These are phyloP conservation scores for Pseudorasbora parva DNA, from an alignment of 2,113 vertebrate genomes.

Conservation along the genomic window DNA sequence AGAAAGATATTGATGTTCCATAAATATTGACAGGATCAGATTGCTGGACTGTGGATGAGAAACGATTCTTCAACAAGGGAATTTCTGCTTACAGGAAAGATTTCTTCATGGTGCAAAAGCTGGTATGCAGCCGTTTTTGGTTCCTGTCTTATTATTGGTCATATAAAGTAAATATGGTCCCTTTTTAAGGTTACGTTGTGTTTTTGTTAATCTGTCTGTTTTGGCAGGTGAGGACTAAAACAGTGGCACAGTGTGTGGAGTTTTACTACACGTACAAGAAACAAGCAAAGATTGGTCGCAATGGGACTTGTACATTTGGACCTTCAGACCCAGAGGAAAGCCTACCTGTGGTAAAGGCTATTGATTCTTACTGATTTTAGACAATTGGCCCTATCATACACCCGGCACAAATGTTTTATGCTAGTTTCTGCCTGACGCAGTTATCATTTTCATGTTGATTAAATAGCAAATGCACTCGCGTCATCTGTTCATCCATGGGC, in stretches of 20 bases:
- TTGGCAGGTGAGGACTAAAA: conserved; percentile 91
- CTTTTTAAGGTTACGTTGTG: not conserved
- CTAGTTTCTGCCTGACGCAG: no score
- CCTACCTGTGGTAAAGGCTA: conserved; percentile 77
- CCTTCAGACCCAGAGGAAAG: conserved; percentile 79
- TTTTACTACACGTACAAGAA: conserved; percentile 99
- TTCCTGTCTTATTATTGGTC: not conserved
- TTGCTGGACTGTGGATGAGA: conserved; percentile 90
- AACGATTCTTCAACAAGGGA: conserved; percentile 94
- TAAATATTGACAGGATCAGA: conserved; percentile 84
- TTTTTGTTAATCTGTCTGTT: conserved; percentile 23
- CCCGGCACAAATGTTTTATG: no score
- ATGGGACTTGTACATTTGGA: conserved; percentile 87
- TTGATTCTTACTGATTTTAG: not conserved
- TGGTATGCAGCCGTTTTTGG: conserved; percentile 74
- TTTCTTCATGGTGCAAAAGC: conserved; percentile 95
- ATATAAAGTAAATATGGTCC: not conserved
- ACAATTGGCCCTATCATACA: not conserved
- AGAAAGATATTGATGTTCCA: conserved; percentile 2
- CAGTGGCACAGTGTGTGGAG: conserved; percentile 95
- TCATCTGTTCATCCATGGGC: no score
- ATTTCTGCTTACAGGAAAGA: conserved; percentile 97
- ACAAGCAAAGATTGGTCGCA: conserved; percentile 92
- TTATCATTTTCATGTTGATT: no score
- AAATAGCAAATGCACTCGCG: no score